Base-by-base conservation (phyloP, 1,140 invertebrate species). In the Gonioctena quinquepunctata region DNA sequence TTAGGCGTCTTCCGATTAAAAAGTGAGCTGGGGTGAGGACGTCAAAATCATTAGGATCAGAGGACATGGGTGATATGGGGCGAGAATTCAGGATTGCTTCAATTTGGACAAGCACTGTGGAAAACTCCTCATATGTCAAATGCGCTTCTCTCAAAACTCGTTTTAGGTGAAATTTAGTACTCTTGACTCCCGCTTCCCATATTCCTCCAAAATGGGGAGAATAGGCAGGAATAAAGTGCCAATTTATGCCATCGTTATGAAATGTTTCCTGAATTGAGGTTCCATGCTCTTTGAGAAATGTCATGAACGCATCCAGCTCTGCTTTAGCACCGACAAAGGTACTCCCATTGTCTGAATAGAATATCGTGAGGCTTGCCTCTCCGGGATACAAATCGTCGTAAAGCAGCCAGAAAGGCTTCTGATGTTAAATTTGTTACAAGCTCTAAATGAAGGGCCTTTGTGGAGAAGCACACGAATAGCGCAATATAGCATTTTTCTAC, bases 361-460 rank as follows among this genome's bases (percentile, higher is more conserved):
- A 82, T 42, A 2, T 69, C 52, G 1, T 13, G 33, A 33, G 69
- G 69, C 3, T 56, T 60, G 33, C 81, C 82, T 49, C 83, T 69
- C 26, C 82, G 67, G 8, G 80, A 75, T 13, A 86, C 77, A 71
- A 86, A 84, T 33, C 84, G 50, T 16, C 80, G 60, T 1, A 86
- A 59, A 19, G 78, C 75, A 25, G 75, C 73, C n/a, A 86, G 49
- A 61, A 84, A 85, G 0, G 76, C 76, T 27, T 82, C 77, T 0
- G 83, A 83, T 1, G 76, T 69, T 3, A 86, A 64, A 3, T 74
- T 76, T 8, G 74, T 69, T 0, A 77, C 81, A 0, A 83, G n/a
- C 65, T 86, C 85, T 2, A 86, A 21, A 68, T 87, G 84, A 1
- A 86, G 72, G 0, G 84, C 84, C 63, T 84, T 74, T 3, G 78